A percentile compares a stretch with the other conserved stretches of the same genome.
Conservation (phyloP, 2,113 vertebrate species). For the Pogonocichla stellata region DNA sequence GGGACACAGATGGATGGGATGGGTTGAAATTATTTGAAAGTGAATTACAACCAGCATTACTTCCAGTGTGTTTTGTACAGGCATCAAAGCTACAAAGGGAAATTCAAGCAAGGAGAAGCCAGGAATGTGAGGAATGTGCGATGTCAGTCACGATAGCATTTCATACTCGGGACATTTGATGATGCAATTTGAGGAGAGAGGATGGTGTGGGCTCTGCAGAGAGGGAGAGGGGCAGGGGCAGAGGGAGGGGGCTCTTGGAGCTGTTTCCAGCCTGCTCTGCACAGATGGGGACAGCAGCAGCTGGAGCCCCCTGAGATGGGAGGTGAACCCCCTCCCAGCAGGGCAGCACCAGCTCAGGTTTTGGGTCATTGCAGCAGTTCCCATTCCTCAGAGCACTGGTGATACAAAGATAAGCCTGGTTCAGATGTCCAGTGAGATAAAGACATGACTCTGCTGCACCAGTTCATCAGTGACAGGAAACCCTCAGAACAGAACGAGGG, state of each 20-base stretch:
- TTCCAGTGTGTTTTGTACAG: neutral
- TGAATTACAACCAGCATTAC: neutral
- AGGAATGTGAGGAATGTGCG: neutral
- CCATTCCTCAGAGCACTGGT: neutral
- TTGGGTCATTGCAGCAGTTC: neutral
- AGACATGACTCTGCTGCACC: neutral
- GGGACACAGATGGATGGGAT: neutral
- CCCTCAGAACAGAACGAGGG: neutral
- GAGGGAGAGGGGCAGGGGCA: neutral
- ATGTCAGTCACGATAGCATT: neutral
- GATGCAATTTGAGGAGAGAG: neutral
- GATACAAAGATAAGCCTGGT: neutral
- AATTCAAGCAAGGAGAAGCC: neutral
- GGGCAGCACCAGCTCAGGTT: neutral
- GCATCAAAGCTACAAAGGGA: neutral
- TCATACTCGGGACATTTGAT: neutral
- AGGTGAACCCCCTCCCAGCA: neutral
- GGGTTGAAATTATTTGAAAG: neutral
- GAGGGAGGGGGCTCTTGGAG: neutral
- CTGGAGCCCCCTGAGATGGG: accelerated
- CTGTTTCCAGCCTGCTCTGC: neutral
- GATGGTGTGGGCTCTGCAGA: neutral
- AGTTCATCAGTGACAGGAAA: neutral
- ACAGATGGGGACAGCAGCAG: neutral
- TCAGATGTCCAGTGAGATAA: neutral